These are phyloP conservation scores for Melanophora roralis DNA, from an alignment of 2,888 invertebrate genomes.

Conservation along the genomic window DNA sequence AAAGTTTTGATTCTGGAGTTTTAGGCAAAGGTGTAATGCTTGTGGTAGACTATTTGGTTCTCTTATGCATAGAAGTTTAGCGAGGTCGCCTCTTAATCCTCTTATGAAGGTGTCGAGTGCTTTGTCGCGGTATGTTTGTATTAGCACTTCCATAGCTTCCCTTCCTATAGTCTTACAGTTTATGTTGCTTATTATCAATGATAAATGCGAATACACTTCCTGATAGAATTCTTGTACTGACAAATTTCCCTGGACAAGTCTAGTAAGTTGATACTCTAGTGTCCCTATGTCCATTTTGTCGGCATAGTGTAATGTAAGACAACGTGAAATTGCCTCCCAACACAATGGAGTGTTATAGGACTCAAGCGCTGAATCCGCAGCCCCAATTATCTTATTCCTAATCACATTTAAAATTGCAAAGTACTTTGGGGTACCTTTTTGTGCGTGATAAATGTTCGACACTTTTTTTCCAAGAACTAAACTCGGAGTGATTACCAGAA, in stretches of 20 bases:
- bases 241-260: background rate
- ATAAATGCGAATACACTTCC: background rate
- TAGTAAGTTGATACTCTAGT: background rate
- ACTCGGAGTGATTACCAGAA: conserved; percentile 10
- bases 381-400: conserved; percentile 23
- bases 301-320: conserved; percentile 2
- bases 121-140: no score
- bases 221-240: background rate
- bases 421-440: conserved; percentile 42
- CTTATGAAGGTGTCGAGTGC: no score
- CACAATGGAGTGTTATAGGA: conserved; percentile 20
- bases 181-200: no score
- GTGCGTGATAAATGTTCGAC: conserved; percentile 15
- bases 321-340: background rate
- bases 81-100: no score
- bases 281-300: background rate
- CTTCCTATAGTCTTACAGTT: no score
- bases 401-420: conserved; percentile 32
- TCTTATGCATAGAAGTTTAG: background rate
- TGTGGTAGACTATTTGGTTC: background rate
- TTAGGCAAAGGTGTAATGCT: no score
- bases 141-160: no score
- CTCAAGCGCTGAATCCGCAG: conserved; percentile 27
- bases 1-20: conserved; percentile 10
- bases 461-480: conserved; percentile 43